Evolutionary conservation across 2,113 vertebrate genomes (phyloP), one percentile per base, ranked within the genome.

Genomic region (Vanacampus margaritifer): DNA sequence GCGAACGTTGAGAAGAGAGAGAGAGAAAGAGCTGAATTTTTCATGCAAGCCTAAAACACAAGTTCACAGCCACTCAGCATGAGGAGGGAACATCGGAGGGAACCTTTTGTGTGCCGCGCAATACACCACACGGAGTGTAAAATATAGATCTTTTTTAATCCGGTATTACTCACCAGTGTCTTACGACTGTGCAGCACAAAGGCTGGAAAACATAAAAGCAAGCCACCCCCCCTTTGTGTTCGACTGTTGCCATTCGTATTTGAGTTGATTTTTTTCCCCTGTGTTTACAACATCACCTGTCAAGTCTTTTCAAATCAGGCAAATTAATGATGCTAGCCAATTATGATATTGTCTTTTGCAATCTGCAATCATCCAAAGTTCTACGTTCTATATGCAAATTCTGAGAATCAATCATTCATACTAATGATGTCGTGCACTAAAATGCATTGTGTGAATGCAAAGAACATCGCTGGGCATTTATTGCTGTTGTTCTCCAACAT

Each of bases 1-100:
- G 76, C 86, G 26, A 87, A 87, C 84, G 84, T 79, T 87, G 26
- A 6, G 19, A 67, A 85, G 84, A 85, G 85, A 86, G 76, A n/a
- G n/a, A n/a, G n/a, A n/a, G n/a, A n/a, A n/a, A 74, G 77, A 73
- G 60, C 64, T 91, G 81, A 84, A 90, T 89, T 89, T 90, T 91
- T 91, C 75, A 90, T 91, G 84, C 19, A 19, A 84, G 63, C 78
- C 83, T 80, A 86, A 88, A 89, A 86, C 80, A 86, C 81, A 85
- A 79, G 70, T 88, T 88, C 76, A 74, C 36, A 71, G 66, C 62
- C 74, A 59, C 80, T 78, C 80, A 41, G 76, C 72, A 64, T 54
- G 69, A 79, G 79, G 51, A 79, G 68, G 59, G 57, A 81, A 83
- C 75, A 75, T 84, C 72, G 71, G 79, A 3, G 23, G 23, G n/a